Evolutionary conservation across 2,888 invertebrate species (phyloP).

Genomic region (Nipponacmea schrenckii): DNA sequence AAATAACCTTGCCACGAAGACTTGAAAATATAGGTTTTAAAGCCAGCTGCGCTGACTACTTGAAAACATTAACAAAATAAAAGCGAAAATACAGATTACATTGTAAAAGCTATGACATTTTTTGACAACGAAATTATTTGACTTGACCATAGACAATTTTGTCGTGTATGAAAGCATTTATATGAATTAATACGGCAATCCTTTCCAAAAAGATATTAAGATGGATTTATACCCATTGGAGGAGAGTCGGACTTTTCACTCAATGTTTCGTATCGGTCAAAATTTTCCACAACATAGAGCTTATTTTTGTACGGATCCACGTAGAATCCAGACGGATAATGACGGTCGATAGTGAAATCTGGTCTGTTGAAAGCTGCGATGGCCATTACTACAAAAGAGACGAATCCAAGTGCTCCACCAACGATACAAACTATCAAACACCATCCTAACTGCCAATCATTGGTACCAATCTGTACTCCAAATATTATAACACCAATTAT

Average conservation of each 20-base stretch:
- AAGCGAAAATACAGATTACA: no score
- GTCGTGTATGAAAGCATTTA: no score
- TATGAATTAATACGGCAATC: no score
- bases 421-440: constrained; percentile 48
- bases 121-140: no score
- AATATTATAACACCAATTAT: constrained; percentile 48
- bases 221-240: no score
- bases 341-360: constrained; percentile 32
- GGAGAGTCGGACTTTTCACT: background rate
- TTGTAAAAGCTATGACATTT: no score
- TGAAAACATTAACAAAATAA: no score
- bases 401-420: constrained; percentile 43
- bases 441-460: constrained; percentile 40
- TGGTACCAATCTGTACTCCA: constrained; percentile 40
- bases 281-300: constrained; percentile 38
- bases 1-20: no score
- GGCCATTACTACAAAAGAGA: constrained; percentile 48
- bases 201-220: no score
- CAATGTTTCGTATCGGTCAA: background rate
- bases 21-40: no score
- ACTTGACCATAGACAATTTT: no score
- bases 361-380: constrained; percentile 46
- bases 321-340: constrained; percentile 39
- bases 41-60: no score
- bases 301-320: constrained; percentile 46